phyloP scores from a whole-genome alignment of 2,113 vertebrate species.

The Mobula birostris region DNA sequence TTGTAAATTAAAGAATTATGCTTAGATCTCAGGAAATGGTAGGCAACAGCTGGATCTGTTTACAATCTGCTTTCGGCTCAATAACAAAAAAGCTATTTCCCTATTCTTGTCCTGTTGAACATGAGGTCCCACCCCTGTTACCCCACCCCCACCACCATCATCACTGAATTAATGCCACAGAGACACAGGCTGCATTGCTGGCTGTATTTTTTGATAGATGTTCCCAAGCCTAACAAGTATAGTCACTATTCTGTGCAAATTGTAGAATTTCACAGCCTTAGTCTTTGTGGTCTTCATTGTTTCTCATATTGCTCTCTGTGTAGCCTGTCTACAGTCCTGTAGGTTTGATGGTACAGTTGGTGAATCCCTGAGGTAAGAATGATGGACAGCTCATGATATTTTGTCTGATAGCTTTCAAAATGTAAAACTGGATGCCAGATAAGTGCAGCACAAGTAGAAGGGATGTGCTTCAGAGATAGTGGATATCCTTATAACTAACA shows the following conservation, averaged over 20 bases:
- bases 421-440: not conserved
- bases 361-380: not conserved
- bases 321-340: not conserved
- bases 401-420: not conserved
- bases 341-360: not conserved
- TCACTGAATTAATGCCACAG: not conserved
- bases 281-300: not conserved
- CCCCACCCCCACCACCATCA: not conserved
- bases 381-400: not conserved
- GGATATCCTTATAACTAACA: not conserved
- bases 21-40: not conserved
- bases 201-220: not conserved
- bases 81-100: not conserved
- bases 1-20: not conserved
- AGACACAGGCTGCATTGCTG: not conserved
- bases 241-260: not conserved
- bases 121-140: not conserved
- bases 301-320: not conserved
- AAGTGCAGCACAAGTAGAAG: not conserved
- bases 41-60: not conserved
- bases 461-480: too few species aligned
- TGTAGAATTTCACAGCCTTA: not conserved
- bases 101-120: not conserved
- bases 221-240: not conserved
- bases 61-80: not conserved